These are phyloP conservation scores for Natator depressus DNA, from an alignment of 2,113 vertebrate genomes.

Conservation along the genomic window DNA sequence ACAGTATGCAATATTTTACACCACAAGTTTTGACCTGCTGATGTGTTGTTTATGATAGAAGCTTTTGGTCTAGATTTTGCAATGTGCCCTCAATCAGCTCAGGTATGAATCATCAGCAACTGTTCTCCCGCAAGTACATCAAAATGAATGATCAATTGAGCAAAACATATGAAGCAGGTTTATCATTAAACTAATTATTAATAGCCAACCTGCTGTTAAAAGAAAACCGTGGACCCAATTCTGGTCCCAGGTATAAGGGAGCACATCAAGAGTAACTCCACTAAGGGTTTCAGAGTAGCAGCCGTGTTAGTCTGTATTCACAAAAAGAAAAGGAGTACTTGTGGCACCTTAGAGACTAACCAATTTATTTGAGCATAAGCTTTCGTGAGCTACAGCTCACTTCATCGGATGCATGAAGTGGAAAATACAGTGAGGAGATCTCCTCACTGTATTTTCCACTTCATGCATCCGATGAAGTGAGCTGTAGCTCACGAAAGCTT, in stretches of 20 bases:
- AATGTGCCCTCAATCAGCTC: neutral
- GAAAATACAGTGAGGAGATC: too few species aligned
- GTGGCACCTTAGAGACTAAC: too few species aligned
- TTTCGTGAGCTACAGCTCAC: too few species aligned
- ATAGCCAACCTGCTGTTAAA: neutral
- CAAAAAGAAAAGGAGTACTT: too few species aligned
- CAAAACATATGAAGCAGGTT: neutral
- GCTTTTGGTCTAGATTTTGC: neutral
- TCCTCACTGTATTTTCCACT: too few species aligned
- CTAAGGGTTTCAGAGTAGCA: neutral
- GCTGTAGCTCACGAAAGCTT: too few species aligned
- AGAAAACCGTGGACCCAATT: neutral
- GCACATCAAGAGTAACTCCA: neutral
- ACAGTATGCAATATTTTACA: neutral
- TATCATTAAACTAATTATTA: neutral
- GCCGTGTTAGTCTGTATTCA: too few species aligned
- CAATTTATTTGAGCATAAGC: too few species aligned
- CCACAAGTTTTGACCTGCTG: neutral
- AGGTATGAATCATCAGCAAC: neutral
- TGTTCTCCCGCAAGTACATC: neutral
- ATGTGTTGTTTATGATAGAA: neutral
- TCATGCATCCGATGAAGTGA: too few species aligned
- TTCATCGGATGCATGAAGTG: too few species aligned
- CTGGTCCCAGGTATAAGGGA: neutral
- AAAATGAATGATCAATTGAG: neutral